These are phyloP conservation scores for Melanchra persicariae DNA, from an alignment of 2,888 invertebrate genomes.

Conservation along the genomic window DNA sequence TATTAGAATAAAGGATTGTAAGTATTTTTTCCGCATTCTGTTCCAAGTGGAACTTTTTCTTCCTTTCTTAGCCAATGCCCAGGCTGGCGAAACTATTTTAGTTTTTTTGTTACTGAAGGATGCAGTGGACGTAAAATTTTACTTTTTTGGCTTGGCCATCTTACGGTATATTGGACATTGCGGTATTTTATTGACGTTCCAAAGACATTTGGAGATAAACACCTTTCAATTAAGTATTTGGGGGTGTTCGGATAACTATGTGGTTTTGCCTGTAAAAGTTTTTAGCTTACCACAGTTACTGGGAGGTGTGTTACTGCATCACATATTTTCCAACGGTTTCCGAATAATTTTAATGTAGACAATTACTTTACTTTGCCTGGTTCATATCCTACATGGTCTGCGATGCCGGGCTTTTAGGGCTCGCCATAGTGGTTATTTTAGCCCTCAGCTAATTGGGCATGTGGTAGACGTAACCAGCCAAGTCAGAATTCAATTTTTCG, in stretches of 20 bases:
- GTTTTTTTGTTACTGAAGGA: conserved; percentile 45
- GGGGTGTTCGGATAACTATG: neutral
- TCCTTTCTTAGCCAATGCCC: neutral
- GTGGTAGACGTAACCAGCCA: no score
- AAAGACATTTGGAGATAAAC: conserved; percentile 42
- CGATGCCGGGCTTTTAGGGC: neutral
- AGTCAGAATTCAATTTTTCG: neutral
- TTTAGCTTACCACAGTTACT: neutral
- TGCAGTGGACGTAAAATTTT: conserved; percentile 29
- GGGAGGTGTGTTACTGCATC: neutral
- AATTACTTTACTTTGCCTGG: no score
- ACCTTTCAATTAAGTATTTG: conserved; percentile 16
- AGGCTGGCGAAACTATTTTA: conserved; percentile 44
- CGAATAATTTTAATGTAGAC: neutral
- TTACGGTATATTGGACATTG: conserved; percentile 45
- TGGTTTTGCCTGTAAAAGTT: neutral
- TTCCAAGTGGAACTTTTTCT: conserved; percentile 23
- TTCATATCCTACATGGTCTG: no score
- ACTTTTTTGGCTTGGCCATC: conserved; percentile 39
- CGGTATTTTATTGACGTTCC: conserved; percentile 49
- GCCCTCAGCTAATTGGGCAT: no score
- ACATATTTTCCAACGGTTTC: neutral
- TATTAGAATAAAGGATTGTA: no score
- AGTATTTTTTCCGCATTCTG: neutral
- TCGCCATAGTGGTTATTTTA: no score